These are phyloP conservation scores for Ageneiosus marmoratus DNA, from an alignment of 2,113 vertebrate genomes.

Conservation along the genomic window DNA sequence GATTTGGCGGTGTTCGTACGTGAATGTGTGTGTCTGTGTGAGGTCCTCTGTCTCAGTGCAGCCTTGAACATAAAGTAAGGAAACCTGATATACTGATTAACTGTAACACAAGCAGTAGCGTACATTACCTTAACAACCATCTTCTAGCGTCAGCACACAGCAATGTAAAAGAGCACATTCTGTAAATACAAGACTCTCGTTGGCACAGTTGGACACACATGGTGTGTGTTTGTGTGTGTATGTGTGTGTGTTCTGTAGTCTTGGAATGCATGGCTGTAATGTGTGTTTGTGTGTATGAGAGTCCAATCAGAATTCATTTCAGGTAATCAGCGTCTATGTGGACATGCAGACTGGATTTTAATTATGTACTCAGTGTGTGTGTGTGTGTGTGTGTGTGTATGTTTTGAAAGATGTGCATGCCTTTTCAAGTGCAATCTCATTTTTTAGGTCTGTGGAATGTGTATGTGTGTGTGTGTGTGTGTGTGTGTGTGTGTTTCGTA, in stretches of 20 bases:
- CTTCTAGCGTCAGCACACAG: conserved; percentile 33
- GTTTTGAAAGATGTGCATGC: conserved; percentile 17
- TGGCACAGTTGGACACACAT: conserved; percentile 58
- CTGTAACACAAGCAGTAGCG: conserved; percentile 31
- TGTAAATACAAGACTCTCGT: conserved; percentile 27
- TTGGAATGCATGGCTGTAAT: conserved; percentile 63
- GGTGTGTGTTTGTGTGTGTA: neutral
- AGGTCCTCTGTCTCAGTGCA: conserved; percentile 20
- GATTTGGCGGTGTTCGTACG: conserved; percentile 38
- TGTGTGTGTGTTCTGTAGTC: conserved; percentile 36
- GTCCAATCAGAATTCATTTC: conserved; percentile 59
- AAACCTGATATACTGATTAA: conserved; percentile 35
- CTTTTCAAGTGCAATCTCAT: conserved; percentile 42
- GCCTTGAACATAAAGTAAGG: conserved; percentile 17
- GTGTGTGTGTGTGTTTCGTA: conserved; percentile 38
- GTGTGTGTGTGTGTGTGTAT: conserved; percentile 14
- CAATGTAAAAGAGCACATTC: conserved; percentile 35
- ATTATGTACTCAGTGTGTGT: conserved; percentile 37
- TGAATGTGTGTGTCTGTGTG: conserved; percentile 30
- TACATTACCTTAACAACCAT: conserved; percentile 34
- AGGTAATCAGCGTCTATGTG: conserved; percentile 61
- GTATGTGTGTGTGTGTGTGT: conserved; percentile 28
- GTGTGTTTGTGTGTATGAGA: conserved; percentile 48
- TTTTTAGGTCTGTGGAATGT: conserved; percentile 23
- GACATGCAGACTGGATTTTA: conserved; percentile 53